Evolutionary conservation across 2,113 vertebrate species (phyloP).

Genomic region (Halichoeres trimaculatus): DNA sequence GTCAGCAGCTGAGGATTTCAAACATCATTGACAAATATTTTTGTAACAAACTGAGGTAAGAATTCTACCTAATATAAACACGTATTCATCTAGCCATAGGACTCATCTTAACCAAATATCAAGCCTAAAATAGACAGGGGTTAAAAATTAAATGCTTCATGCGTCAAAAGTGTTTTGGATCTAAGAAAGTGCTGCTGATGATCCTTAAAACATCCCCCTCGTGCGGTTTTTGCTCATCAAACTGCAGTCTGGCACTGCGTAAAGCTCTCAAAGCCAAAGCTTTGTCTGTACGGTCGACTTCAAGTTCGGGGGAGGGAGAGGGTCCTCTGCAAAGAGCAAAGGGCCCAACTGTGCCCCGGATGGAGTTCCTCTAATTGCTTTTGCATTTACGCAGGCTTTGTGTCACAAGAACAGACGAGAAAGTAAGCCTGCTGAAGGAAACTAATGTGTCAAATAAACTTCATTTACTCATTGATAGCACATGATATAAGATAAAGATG

Average conservation of each 20-base stretch:
- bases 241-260: conserved; percentile 48
- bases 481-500: neutral
- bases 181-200: conserved; percentile 8
- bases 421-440: conserved; percentile 11
- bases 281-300: conserved; percentile 83
- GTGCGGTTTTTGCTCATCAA: conserved; percentile 40
- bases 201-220: neutral
- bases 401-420: conserved; percentile 54
- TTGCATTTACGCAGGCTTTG: conserved; percentile 62
- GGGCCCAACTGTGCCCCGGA: conserved; percentile 72
- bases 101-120: neutral
- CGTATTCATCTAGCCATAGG: neutral
- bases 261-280: conserved; percentile 76
- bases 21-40: conserved; percentile 34
- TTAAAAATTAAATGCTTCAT: neutral
- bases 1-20: conserved; percentile 66
- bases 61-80: conserved; percentile 13
- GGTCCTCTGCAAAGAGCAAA: conserved; percentile 61
- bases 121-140: neutral
- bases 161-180: conserved; percentile 33
- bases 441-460: conserved; percentile 39
- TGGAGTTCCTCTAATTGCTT: conserved; percentile 74
- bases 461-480: conserved; percentile 22
- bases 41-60: conserved; percentile 66
- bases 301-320: conserved; percentile 84